Base-by-base conservation (phyloP, 2,113 vertebrate species). In the Cariama cristata region DNA sequence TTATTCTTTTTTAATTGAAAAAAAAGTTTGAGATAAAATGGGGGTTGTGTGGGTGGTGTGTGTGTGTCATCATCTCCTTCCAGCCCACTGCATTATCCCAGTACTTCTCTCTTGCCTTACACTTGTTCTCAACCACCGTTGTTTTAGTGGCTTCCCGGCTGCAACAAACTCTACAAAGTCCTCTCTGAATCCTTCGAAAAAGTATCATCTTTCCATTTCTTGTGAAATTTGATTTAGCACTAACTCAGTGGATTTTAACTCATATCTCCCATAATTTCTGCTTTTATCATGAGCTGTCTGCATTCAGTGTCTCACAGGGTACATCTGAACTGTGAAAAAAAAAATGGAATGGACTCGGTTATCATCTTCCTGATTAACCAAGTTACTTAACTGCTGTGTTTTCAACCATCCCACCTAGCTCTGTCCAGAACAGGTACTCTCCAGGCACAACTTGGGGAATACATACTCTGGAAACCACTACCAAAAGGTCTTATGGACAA, bases 41-140 rank as follows among this genome's bases (percentile, higher is more conserved):
- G 7, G 6, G 5, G 6, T 7, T 16, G 14, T 8, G 8, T 7
- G 9, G 22, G 1, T 12, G 9, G 26, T 20, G 7, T n/a, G 26
- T 10, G 1, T 17, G 9, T 55, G 30, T n/a, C 21, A 17, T 52
- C 27, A 33, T 44, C 11, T 47, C 12, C 32, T 62, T 35, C 35
- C 33, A 72, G 35, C 33, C 10, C 19, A 22, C n/a, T n/a, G 19
- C 10, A 24, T 44, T 86, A 44, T 11, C 17, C 28, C 10, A 17
- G 8, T 27, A 67, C 26, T 58, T 72, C 30, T 58, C 9, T 1
- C 24, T 44, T 83, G 33, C 28, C 47, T 72, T 62, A 53, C 5
- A 18, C 30, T 69, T 79, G 11, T 38, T 30, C 23, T 49, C 23
- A 38, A 38, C 49, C 33, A 40, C 5, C 38, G n/a, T 21, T 11